Percentiles rank a stretch among this genome's conserved stretches.
Evolutionary conservation across 2,113 vertebrate genomes (phyloP).

Genomic region (Cariama cristata): DNA sequence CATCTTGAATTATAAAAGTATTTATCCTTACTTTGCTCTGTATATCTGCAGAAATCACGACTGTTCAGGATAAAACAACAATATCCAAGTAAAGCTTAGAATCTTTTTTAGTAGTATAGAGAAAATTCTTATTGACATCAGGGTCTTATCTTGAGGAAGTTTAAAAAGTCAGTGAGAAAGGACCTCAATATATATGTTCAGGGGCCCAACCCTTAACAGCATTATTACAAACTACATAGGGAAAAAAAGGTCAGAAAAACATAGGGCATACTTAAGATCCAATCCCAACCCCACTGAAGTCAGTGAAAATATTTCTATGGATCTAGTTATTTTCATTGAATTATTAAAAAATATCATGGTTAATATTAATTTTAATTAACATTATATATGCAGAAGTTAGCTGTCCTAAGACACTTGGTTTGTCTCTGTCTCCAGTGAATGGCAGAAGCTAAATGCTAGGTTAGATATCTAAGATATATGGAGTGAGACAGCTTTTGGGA

Average conservation of each 20-base stretch:
- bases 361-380: neutral
- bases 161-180: neutral
- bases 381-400: neutral
- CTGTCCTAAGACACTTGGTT: neutral
- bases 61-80: neutral
- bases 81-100: neutral
- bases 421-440: neutral
- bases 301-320: neutral
- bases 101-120: neutral
- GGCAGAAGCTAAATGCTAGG: neutral
- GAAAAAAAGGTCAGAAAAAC: neutral
- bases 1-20: neutral
- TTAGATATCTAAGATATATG: neutral
- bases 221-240: neutral
- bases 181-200: neutral
- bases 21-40: neutral
- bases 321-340: neutral
- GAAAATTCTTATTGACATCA: neutral
- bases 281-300: neutral
- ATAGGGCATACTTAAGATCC: fast-evolving
- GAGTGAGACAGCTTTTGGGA: neutral
- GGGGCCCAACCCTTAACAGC: neutral
- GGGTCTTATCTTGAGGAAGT: fast-evolving
- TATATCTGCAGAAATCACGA: neutral
- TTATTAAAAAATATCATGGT: neutral